Evolutionary conservation across 1,140 invertebrate species (phyloP), one percentile per base, ranked within the genome.

Genomic region (Elymnias hypermnestra): DNA sequence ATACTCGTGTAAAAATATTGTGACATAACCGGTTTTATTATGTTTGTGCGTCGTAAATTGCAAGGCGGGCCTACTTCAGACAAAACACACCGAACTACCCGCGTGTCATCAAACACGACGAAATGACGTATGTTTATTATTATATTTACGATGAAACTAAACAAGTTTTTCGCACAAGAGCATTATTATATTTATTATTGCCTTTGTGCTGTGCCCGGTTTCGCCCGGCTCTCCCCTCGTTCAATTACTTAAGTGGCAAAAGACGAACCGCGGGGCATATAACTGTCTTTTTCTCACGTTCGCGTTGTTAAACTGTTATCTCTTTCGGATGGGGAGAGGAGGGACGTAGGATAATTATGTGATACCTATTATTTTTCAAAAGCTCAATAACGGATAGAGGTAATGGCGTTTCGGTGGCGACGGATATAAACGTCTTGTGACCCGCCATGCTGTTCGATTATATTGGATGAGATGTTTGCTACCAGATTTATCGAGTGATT

Each of bases 171-270:
- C 18, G 29, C 29, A 36, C 53, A 59, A 55, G 49, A 62, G 63
- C 60, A 67, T 71, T 66, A 71, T 74, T 65, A 72, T 59, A 70
- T 68, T 68, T 78, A 76, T 73, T 76, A 72, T 72, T 74, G 73
- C 73, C n/a, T 66, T 75, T 71, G 63, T 49, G 72, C 61, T 71
- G 65, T 72, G 68, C 68, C 64, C 67, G 69, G 65, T 12, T 72
- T 65, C 51, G 56, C 57, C 63, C 63, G 45, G 65, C 67, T 73
- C 72, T 71, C 69, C 63, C 70, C 70, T 70, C 63, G 57, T 83
- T 77, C 79, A 83, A 83, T 83, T 82, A 83, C 79, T 77, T 82
- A 83, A 83, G 79, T 83, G 79, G 67, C 71, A 57, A 54, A 59
- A 51, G 57, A 64, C 62, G 57, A 56, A 60, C 58, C 63, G 43